A percentile compares a stretch with the other conserved stretches of the same genome.
These are phyloP conservation scores for Dexiosoma caninum DNA, from an alignment of 2,888 invertebrate species.

Conservation along the genomic window DNA sequence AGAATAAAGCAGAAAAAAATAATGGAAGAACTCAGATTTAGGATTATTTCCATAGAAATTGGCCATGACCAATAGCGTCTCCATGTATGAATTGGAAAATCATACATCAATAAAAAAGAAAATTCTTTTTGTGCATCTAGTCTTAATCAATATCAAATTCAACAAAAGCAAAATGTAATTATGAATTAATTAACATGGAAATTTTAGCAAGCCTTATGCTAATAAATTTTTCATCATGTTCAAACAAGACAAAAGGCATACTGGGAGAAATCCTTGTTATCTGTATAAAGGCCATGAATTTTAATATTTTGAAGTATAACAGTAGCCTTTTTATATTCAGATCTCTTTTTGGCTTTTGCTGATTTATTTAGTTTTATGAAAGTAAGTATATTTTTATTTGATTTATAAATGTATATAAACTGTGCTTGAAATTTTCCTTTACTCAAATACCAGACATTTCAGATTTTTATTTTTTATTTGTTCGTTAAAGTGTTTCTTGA, in stretches of 20 bases:
- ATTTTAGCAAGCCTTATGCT: no score
- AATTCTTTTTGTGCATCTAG: conserved; percentile 16
- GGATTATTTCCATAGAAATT: no score
- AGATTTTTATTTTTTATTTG: background rate
- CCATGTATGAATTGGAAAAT: no score
- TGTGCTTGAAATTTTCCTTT: conserved; percentile 3
- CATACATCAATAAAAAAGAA: background rate
- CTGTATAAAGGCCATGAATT: conserved; percentile 43
- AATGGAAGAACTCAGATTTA: no score
- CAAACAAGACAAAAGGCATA: background rate
- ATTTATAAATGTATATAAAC: conserved; percentile 34
- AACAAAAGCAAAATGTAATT: conserved; percentile 1
- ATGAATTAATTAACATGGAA: conserved; percentile 34
- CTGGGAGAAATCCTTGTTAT: conserved; percentile 9
- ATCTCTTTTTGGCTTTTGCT: background rate
- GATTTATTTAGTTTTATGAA: background rate
- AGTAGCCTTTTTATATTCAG: background rate
- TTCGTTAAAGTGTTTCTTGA: conserved; percentile 35
- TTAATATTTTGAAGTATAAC: conserved; percentile 9
- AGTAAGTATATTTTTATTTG: conserved; percentile 1
- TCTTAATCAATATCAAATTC: conserved; percentile 7
- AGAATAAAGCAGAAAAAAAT: no score
- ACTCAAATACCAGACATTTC: background rate
- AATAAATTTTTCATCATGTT: no score
- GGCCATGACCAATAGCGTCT: no score